Percentiles rank a stretch among this genome's conserved stretches.
Conservation (phyloP, 2,888 invertebrate species). For the Alviniconcha strummeri region DNA sequence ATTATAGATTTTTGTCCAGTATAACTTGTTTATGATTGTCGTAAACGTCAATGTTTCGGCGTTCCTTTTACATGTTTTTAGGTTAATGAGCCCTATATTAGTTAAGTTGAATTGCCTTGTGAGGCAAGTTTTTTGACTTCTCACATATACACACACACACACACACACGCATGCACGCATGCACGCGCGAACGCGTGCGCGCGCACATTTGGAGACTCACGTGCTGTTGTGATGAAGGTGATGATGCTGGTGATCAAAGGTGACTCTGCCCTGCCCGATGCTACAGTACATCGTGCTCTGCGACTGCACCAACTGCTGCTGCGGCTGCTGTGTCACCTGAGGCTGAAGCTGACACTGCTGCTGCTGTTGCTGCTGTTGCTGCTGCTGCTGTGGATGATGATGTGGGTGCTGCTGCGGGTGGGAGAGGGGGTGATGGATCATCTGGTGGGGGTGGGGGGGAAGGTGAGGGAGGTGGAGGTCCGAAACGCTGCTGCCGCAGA, state of each 20-base stretch:
- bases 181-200: neutral
- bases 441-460: constrained; percentile 25
- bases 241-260: constrained; percentile 27
- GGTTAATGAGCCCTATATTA: too few species aligned
- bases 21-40: too few species aligned
- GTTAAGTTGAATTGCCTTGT: too few species aligned
- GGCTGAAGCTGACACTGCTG: constrained; percentile 30
- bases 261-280: constrained; percentile 35
- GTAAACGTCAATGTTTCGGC: too few species aligned
- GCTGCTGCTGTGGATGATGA: constrained; percentile 14
- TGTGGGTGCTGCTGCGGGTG: constrained; percentile 34
- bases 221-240: constrained; percentile 25
- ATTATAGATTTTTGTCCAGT: too few species aligned
- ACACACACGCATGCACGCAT: neutral
- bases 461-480: constrained; percentile 5
- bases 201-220: constrained; percentile 22
- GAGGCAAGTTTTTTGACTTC: too few species aligned
- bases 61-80: too few species aligned
- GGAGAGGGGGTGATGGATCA: neutral
- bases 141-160: neutral
- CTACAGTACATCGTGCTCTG: constrained; percentile 46
- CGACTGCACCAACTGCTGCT: constrained; percentile 25
- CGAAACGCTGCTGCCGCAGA: neutral
- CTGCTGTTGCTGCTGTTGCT: constrained; percentile 28
- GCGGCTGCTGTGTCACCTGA: neutral